Evolutionary conservation across 1,140 invertebrate species (phyloP).

Genomic region (Sycophaga agraensis): DNA sequence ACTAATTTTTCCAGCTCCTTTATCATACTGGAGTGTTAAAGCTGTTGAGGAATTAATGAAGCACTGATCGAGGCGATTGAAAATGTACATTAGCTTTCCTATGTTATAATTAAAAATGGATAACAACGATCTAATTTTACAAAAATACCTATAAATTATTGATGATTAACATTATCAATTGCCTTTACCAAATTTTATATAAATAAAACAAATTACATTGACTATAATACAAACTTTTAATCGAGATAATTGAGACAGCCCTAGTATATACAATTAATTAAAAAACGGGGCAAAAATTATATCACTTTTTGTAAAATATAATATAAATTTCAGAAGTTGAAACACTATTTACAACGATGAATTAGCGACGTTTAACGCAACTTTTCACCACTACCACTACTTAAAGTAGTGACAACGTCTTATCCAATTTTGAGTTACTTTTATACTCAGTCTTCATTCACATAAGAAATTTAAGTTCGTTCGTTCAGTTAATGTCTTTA

Average conservation of each 20-base stretch:
- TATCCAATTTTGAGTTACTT: background rate
- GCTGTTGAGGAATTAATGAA: no score
- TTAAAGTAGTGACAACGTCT: background rate
- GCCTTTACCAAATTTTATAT: constrained; percentile 35
- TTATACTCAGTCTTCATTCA: no score
- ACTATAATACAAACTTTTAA: constrained; percentile 45
- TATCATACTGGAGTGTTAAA: no score
- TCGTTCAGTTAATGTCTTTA: no score
- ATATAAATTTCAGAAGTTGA: background rate
- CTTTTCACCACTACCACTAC: background rate
- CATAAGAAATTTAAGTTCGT: no score
- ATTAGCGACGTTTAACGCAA: background rate
- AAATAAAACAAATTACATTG: constrained; percentile 46
- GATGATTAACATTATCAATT: background rate
- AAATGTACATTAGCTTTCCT: no score
- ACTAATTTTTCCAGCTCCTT: no score
- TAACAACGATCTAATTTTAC: no score
- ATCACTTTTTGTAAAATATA: constrained; percentile 2
- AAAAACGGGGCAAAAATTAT: constrained; percentile 13
- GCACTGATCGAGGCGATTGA: no score
- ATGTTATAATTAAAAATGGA: no score
- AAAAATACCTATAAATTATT: no score
- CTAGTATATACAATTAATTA: constrained; percentile 32
- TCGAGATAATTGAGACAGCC: constrained; percentile 32
- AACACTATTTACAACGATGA: constrained; percentile 6